Evolutionary conservation across 2,797 vertebrate species (phyloP).

Genomic region (Rhinoraja longicauda): DNA sequence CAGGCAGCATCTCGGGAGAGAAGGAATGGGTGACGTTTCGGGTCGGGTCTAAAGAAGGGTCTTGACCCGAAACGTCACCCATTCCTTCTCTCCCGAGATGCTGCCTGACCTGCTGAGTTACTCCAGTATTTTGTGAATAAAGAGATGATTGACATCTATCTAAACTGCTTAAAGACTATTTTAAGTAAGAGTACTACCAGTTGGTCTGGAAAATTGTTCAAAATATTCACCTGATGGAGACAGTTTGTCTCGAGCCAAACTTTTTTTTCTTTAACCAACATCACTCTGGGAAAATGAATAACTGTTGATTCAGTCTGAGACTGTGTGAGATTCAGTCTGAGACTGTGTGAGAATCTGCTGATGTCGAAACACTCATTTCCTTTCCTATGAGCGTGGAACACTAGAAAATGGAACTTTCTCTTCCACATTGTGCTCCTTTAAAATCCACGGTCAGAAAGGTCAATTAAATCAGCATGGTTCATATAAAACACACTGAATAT

Average conservation of each 20-base stretch:
- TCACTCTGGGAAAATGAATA: not conserved
- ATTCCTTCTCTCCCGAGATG: too few species aligned
- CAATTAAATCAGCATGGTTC: not conserved
- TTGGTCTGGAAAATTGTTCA: too few species aligned
- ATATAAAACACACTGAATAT: not conserved
- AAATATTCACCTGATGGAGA: not conserved
- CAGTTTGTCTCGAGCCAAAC: not conserved
- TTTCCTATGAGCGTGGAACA: not conserved
- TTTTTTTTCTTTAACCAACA: not conserved
- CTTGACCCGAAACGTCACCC: too few species aligned
- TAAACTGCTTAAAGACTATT: not conserved
- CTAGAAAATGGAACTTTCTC: not conserved
- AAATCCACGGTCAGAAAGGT: not conserved
- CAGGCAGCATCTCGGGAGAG: too few species aligned
- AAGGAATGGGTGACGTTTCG: too few species aligned
- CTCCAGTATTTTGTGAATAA: too few species aligned
- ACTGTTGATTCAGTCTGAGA: not conserved
- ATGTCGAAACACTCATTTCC: not conserved
- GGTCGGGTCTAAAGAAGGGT: too few species aligned
- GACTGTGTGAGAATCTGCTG: not conserved
- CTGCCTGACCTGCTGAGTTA: too few species aligned
- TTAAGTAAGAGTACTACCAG: too few species aligned
- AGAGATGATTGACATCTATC: not conserved
- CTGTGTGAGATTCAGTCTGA: not conserved
- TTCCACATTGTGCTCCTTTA: not conserved